Percentiles rank a stretch among this genome's conserved stretches.
phyloP scores from a whole-genome alignment of 2,888 invertebrate genomes.

The Carabus problematicus region DNA sequence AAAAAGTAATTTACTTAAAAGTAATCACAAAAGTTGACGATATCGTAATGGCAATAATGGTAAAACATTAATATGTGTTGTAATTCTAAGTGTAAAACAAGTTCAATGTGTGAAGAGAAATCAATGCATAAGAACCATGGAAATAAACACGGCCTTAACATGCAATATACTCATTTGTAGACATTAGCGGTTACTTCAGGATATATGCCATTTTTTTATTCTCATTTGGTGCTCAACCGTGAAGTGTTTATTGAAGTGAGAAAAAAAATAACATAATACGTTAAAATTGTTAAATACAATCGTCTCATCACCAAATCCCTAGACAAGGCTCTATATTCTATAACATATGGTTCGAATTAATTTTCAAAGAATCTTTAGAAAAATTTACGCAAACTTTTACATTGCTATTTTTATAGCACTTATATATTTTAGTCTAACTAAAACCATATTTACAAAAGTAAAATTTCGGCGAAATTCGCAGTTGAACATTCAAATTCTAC shows the following conservation, averaged over 20 bases:
- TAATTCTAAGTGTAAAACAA: constrained; percentile 32
- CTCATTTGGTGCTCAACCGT: background rate
- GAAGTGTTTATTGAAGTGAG: background rate
- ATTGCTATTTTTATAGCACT: no score
- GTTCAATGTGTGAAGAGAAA: constrained; percentile 31
- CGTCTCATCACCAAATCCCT: no score
- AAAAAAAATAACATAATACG: no score
- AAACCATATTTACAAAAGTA: no score
- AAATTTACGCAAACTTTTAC: no score
- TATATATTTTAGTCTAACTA: no score
- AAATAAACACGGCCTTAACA: constrained; percentile 26
- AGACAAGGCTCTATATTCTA: no score
- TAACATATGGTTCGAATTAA: no score
- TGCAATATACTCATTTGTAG: constrained; percentile 33
- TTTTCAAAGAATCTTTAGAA: no score
- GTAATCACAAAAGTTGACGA: constrained; percentile 9
- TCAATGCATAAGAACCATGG: constrained; percentile 28
- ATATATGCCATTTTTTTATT: constrained; percentile 22
- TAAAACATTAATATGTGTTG: constrained; percentile 25
- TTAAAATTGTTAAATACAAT: no score
- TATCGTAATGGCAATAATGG: constrained; percentile 20
- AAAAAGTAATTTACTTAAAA: constrained; percentile 20
- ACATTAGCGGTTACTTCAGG: constrained; percentile 26
- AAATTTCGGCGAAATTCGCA: no score
- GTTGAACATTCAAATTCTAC: no score